A percentile compares a stretch with the other conserved stretches of the same genome.
Conservation (phyloP, 2,113 vertebrate species). For the Eolophus roseicapilla region DNA sequence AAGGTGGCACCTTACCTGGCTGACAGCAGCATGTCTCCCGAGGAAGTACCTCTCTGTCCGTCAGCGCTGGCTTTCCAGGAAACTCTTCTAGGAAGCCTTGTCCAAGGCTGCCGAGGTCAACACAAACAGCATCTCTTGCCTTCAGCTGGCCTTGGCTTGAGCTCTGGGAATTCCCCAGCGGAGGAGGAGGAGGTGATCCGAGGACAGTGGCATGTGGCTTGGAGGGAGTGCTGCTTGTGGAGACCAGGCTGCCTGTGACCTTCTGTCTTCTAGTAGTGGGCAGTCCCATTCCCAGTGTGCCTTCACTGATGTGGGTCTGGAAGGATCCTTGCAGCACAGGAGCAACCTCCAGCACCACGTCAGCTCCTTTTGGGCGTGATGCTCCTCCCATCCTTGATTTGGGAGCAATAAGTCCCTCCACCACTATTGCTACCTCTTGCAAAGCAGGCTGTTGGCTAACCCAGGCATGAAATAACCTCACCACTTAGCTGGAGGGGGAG, state of each 20-base stretch:
- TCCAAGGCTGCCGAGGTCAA: neutral
- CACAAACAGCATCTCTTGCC: neutral
- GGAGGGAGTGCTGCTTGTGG: rapidly evolving
- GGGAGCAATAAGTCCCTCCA: neutral
- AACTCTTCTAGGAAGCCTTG: neutral
- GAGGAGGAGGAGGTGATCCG: neutral
- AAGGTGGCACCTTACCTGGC: neutral
- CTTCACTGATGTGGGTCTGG: neutral
- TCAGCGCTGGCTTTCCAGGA: neutral
- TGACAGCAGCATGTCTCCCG: rapidly evolving
- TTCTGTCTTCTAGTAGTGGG: neutral
- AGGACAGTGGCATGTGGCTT: rapidly evolving
- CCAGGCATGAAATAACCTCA: neutral
- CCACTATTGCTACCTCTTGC: rapidly evolving
- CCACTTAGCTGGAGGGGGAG: rapidly evolving
- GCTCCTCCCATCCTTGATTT: neutral
- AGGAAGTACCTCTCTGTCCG: neutral
- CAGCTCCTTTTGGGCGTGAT: neutral
- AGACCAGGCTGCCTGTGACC: neutral
- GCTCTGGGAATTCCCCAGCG: neutral
- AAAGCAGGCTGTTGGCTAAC: neutral
- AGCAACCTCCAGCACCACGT: neutral
- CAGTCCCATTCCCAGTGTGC: rapidly evolving
- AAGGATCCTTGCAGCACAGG: neutral
- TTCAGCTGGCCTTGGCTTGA: neutral